These are phyloP conservation scores for Lepisosteus osseus DNA, from an alignment of 2,113 vertebrate species.

Conservation along the genomic window DNA sequence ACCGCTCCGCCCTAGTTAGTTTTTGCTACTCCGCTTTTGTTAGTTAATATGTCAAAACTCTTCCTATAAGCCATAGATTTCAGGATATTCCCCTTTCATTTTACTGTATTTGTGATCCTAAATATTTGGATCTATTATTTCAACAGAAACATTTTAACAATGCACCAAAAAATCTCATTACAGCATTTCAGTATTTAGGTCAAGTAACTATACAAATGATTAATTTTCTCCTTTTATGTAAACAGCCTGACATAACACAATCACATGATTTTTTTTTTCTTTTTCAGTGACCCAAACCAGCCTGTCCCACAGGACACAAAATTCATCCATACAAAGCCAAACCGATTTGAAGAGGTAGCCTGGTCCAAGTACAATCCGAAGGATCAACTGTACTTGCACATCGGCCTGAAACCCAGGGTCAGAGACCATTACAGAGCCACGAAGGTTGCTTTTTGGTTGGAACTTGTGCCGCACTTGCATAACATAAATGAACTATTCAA, in stretches of 20 bases:
- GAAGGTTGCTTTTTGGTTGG: constrained; percentile 95
- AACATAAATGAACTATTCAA: constrained; percentile 91
- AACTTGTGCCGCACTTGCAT: constrained; percentile 89
- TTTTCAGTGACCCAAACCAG: constrained; percentile 86
- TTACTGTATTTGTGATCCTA: too few species aligned
- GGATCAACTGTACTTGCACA: constrained; percentile 93
- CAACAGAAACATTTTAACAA: too few species aligned
- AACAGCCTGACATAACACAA: neutral
- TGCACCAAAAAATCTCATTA: too few species aligned
- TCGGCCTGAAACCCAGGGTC: constrained; percentile 88
- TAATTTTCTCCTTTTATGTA: neutral
- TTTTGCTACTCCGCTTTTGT: too few species aligned
- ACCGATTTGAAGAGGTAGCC: constrained; percentile 94
- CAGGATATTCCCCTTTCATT: too few species aligned
- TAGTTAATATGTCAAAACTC: too few species aligned
- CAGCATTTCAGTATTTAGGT: too few species aligned
- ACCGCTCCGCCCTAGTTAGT: too few species aligned
- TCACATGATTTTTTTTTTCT: constrained; percentile 22
- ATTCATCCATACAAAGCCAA: constrained; percentile 95
- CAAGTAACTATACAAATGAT: neutral
- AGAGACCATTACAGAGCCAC: constrained; percentile 92
- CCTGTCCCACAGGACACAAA: constrained; percentile 96
- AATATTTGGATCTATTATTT: too few species aligned
- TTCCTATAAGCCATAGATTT: too few species aligned
- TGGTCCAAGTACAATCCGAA: constrained; percentile 97